Base-by-base conservation (phyloP, 2,888 invertebrate species). In the Philopedon plagiatum region DNA sequence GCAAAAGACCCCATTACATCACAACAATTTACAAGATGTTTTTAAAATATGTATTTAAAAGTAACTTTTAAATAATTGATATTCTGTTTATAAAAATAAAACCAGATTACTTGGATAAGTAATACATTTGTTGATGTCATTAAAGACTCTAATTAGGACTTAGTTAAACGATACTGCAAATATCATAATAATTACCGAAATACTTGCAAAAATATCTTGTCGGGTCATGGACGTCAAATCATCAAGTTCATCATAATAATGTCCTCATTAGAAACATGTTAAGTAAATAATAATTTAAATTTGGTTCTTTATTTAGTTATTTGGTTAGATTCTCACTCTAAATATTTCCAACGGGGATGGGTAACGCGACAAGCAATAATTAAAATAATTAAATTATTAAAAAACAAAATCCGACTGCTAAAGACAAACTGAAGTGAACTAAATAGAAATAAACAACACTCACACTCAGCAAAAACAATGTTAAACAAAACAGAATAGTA, bases 61-160 rank as follows among this genome's bases (percentile, higher is more conserved):
- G 11, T 39, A 15, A 13, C 39, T 39, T 15, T 39, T 15, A 15
- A 15, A 1, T 15, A n/a, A n/a, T 39, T 15, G n/a, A 39, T 13
- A 15, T n/a, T 3, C 39, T 19, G 19, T 46, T 46, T 46, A 23
- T 9, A 0, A 46, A 13, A 21, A 11, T 11, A 54, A 18, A 29
- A 54, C 51, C 51, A 29, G 29, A 54, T 54, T 29, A 51, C n/a
- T 18, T 32, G 29, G 51, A 29, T 54, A 29, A 54, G 29, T 9
- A 54, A 54, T 54, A 15, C 15, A 54, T 54, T 29, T 54, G 51
- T 54, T 54, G 29, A 32, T 54, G 18, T 5, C 51, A 54, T 54
- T 29, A 54, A 18, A 9, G 29, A 7, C 18, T 5, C 9, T 26
- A 9, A 15, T 29, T 15, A 29, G 15, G 18, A 3, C 29, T 18